Evolutionary conservation across 2,113 vertebrate genomes (phyloP), one percentile per base, ranked within the genome.

Genomic region (Aptenodytes forsteri): DNA sequence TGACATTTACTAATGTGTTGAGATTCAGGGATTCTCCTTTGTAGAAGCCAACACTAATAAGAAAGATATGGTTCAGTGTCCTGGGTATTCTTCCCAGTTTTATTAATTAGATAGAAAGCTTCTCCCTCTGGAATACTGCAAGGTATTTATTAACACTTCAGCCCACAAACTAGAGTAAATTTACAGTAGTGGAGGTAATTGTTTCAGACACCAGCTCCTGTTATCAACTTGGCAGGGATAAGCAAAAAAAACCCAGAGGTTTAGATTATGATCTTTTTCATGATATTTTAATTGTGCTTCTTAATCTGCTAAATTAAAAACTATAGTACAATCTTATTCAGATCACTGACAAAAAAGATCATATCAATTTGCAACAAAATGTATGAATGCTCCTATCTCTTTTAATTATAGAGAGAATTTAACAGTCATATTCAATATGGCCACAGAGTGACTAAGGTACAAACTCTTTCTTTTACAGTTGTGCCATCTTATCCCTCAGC

Each of bases 291-390:
- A 98, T 98, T 98, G 98, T 98, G 94, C 96, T 98, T 98, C 97
- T 98, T 98, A 98, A 98, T 98, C 98, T 98, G 94, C 93, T 98
- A 98, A 98, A 98, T 98, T 98, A 98, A 98, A 99, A 98, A 98
- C 97, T 97, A 97, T 62, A 92, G 97, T 80, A 88, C 89, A 97
- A 98, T 98, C 98, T 98, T 95, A 89, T 83, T 96, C 94, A 98
- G 97, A 98, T 98, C 98, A 98, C 95, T 98, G 97, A 97, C 97
- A 98, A 96, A 98, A 97, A 96, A 97, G 98, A 98, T 98, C 59
- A 7, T 96, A 98, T 98, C 98, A 95, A 94, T 97, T 98, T 97
- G 93, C 93, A 98, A 98, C 96, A 98, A 98, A 98, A 97, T 89
- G 89, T 97, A 96, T 76, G 90, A 98, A 93, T 62, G 82, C 46